Evolutionary conservation across 2,888 invertebrate genomes (phyloP).

Genomic region (Hartigia nigra): DNA sequence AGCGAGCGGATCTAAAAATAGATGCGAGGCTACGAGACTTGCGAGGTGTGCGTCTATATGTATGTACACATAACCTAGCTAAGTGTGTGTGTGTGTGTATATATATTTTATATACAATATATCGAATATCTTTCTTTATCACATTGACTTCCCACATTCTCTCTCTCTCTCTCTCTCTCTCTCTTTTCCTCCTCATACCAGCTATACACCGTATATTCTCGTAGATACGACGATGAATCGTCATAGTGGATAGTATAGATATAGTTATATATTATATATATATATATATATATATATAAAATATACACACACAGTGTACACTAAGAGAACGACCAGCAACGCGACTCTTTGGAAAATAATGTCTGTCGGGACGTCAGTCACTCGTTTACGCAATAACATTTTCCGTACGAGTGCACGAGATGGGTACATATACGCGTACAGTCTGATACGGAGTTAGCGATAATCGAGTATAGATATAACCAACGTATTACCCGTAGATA

Average conservation of each 20-base stretch:
- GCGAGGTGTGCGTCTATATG: slow-evolving; percentile 12
- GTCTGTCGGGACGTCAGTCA: slow-evolving; percentile 29
- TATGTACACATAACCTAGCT: neutral
- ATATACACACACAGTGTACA: neutral
- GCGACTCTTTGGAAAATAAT: slow-evolving; percentile 4
- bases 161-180: slow-evolving; percentile 9
- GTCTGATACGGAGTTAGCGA: too few relatives aligned
- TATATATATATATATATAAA: neutral
- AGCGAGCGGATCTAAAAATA: slow-evolving; percentile 51
- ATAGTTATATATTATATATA: neutral
- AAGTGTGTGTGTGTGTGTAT: neutral
- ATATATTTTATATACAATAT: neutral
- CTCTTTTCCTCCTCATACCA: neutral
- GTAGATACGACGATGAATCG: neutral
- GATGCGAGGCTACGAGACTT: slow-evolving; percentile 26
- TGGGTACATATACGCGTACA: too few relatives aligned
- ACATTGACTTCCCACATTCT: slow-evolving; percentile 14
- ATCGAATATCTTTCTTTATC: slow-evolving; percentile 13
- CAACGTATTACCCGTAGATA: neutral
- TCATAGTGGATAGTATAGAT: neutral
- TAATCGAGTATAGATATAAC: too few relatives aligned
- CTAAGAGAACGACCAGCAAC: neutral
- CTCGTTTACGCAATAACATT: slow-evolving; percentile 39
- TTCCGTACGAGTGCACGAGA: neutral
- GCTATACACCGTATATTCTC: too few relatives aligned